Conservation (phyloP, 2,888 invertebrate species). For the Cancer borealis region DNA sequence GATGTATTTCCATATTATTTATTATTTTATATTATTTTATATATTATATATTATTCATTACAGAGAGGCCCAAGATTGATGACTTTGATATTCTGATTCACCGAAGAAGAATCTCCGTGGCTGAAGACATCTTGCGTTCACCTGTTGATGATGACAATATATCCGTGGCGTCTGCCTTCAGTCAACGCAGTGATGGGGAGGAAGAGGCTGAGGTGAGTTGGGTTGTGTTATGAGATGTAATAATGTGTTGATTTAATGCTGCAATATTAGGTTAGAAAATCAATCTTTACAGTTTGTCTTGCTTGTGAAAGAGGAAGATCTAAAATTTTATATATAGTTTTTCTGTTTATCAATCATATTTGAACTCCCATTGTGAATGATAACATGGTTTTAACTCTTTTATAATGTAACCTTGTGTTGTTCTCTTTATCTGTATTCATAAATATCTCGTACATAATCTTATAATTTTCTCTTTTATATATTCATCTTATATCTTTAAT, state of each 20-base stretch:
- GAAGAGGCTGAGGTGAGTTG: conserved; percentile 52
- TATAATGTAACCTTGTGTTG: too few relatives aligned
- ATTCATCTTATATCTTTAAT: too few relatives aligned
- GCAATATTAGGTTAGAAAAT: too few relatives aligned
- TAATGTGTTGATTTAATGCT: too few relatives aligned
- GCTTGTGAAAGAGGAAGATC: too few relatives aligned
- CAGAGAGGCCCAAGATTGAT: conserved; percentile 50
- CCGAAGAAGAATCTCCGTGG: conserved; percentile 68
- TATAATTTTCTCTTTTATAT: too few relatives aligned
- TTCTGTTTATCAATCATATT: not conserved
- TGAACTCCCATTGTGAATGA: not conserved
- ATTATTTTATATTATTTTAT: not conserved
- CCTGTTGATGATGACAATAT: conserved; percentile 69
- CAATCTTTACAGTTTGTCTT: too few relatives aligned
- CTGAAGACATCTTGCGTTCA: conserved; percentile 69
- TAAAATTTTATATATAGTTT: too few relatives aligned
- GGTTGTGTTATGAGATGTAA: not conserved
- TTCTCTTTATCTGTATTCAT: too few relatives aligned
- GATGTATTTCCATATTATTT: not conserved
- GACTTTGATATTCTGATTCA: conserved; percentile 48
- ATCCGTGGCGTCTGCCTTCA: conserved; percentile 69
- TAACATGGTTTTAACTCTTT: too few relatives aligned
- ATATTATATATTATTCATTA: not conserved
- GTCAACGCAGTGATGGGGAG: conserved; percentile 64
- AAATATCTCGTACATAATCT: too few relatives aligned